A percentile compares a stretch with the other conserved stretches of the same genome.
Conservation (phyloP, 2,888 invertebrate genomes). For the Elmis aenea region DNA sequence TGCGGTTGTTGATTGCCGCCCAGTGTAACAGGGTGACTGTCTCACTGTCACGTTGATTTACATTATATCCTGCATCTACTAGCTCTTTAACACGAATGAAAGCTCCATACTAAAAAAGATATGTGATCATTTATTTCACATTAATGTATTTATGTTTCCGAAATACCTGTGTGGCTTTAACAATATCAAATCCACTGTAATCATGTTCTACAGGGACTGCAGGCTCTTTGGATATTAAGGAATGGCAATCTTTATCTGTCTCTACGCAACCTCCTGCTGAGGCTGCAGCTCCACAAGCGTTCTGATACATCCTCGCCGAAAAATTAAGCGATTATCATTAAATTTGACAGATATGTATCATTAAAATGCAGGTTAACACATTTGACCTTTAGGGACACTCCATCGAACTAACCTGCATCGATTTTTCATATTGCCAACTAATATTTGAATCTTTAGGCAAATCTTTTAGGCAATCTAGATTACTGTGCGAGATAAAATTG, state of each 20-base stretch:
- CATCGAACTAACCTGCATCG: slow-evolving; percentile 12
- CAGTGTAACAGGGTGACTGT: slow-evolving; percentile 97
- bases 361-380: slow-evolving; percentile 17
- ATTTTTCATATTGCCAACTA: slow-evolving; percentile 1
- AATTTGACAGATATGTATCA: neutral
- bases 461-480: neutral
- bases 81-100: slow-evolving; percentile 77
- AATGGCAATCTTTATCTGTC: slow-evolving; percentile 58
- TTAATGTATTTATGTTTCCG: slow-evolving; percentile 3
- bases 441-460: neutral
- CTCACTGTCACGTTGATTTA: slow-evolving; percentile 90
- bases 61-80: slow-evolving; percentile 88
- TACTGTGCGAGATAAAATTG: neutral
- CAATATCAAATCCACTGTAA: slow-evolving; percentile 83
- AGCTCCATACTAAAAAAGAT: slow-evolving; percentile 70
- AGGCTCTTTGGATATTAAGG: slow-evolving; percentile 57
- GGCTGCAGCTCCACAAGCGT: slow-evolving; percentile 67
- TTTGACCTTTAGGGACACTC: slow-evolving; percentile 14
- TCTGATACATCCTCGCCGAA: slow-evolving; percentile 60
- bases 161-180: slow-evolving; percentile 84
- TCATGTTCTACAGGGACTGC: slow-evolving; percentile 62
- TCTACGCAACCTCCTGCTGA: slow-evolving; percentile 57
- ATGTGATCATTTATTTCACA: no score
- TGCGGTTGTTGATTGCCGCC: slow-evolving; percentile 97
- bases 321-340: neutral